Percentiles rank a stretch among this genome's conserved stretches.
phyloP scores from a whole-genome alignment of 2,797 vertebrate genomes.

The Pseudomugil tenellus region DNA sequence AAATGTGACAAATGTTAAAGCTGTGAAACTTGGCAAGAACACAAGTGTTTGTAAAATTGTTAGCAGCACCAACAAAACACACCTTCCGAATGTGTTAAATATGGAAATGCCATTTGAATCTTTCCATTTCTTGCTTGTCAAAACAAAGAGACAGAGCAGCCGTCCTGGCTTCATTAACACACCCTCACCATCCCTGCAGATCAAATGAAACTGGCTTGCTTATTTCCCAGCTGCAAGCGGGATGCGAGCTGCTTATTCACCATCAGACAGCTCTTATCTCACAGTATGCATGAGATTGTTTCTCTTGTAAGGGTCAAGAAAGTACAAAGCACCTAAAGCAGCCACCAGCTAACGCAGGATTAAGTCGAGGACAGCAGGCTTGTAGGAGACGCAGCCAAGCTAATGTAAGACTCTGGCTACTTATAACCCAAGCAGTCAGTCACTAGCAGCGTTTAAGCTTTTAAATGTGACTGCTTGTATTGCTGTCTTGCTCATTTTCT shows the following conservation, averaged over 20 bases:
- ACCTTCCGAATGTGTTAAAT: conserved; percentile 1
- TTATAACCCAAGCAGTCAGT: conserved; percentile 35
- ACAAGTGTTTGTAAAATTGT: conserved; percentile 17
- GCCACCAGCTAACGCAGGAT: conserved; percentile 48
- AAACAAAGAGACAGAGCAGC: background rate
- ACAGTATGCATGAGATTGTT: conserved; percentile 1
- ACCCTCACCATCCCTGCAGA: conserved; percentile 15
- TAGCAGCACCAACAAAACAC: background rate
- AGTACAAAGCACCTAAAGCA: conserved; percentile 27
- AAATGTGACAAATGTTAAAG: conserved; percentile 9
- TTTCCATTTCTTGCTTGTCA: conserved; percentile 4
- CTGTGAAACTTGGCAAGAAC: conserved; percentile 28
- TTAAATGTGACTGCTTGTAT: conserved; percentile 26
- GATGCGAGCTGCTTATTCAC: conserved; percentile 41
- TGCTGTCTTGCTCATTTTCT: conserved; percentile 17
- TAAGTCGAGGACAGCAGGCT: conserved; percentile 44
- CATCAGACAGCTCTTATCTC: conserved; percentile 19
- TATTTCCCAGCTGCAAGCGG: conserved; percentile 30
- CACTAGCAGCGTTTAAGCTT: conserved; percentile 47
- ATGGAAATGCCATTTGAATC: conserved; percentile 11
- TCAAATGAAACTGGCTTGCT: conserved; percentile 40
- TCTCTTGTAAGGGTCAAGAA: conserved; percentile 27
- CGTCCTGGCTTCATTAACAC: conserved; percentile 8
- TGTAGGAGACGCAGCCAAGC: conserved; percentile 37
- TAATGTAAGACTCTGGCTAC: conserved; percentile 42